phyloP scores from a whole-genome alignment of 1,140 invertebrate species.

The Asbolus verrucosus region DNA sequence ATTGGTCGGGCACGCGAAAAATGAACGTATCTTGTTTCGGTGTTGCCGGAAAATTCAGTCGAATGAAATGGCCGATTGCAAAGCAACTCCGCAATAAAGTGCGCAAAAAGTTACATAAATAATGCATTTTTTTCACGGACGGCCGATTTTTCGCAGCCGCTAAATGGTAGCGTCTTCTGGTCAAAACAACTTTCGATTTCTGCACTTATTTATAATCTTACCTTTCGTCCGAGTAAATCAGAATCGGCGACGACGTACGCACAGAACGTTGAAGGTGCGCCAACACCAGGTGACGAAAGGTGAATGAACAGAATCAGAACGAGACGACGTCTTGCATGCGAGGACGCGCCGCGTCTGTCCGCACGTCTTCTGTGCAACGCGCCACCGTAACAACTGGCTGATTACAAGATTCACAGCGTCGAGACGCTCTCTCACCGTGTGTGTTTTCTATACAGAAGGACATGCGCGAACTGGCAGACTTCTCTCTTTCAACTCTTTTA shows the following conservation, averaged over 20 bases:
- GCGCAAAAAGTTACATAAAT: not conserved
- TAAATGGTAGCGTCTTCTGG: slow-evolving; percentile 3
- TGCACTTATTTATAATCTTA: slow-evolving; percentile 13
- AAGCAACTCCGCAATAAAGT: not conserved
- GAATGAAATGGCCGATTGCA: too few relatives aligned
- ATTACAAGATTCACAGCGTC: slow-evolving; percentile 32
- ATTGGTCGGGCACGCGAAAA: not conserved
- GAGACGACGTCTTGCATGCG: slow-evolving; percentile 2
- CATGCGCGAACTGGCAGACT: slow-evolving; percentile 24
- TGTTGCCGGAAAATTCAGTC: too few relatives aligned
- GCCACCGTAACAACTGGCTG: slow-evolving; percentile 39
- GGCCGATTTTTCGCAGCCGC: not conserved
- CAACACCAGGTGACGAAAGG: slow-evolving; percentile 17
- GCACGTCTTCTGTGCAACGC: slow-evolving; percentile 18
- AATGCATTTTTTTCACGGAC: not conserved
- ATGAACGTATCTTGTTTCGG: too few relatives aligned
- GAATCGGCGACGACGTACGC: slow-evolving; percentile 2
- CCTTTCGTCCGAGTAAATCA: slow-evolving; percentile 6
- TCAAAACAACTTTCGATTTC: slow-evolving; percentile 20
- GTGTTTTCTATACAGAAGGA: not conserved
- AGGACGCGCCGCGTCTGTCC: slow-evolving; percentile 19
- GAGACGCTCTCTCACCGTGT: slow-evolving; percentile 29
- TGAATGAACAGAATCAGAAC: slow-evolving; percentile 20
- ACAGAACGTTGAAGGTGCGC: slow-evolving; percentile 12
- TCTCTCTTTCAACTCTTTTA: slow-evolving; percentile 6